Base-by-base conservation (phyloP, 2,888 invertebrate genomes). In the Leucophora obtusa region DNA sequence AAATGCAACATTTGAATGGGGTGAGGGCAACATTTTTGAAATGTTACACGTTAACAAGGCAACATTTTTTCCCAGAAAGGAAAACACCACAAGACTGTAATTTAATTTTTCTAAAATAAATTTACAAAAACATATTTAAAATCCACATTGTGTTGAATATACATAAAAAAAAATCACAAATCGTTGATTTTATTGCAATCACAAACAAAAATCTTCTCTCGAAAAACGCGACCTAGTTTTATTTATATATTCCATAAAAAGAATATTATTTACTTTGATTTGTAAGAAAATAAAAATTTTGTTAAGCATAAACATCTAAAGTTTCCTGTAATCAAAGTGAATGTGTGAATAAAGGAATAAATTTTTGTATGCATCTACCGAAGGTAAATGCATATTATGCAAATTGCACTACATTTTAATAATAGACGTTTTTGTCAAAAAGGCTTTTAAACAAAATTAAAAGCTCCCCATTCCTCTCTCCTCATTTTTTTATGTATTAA, bases 351-450 rank as follows among this genome's bases (percentile, higher is more conserved):
- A 28, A 33, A 65, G n/a, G 18, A 54, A 21, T 38, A 28, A 33
- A 65, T 58, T 50, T 17, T 43, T 47, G 14, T 33, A 6, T 33
- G 7, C 24, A 51, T 21, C 33, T 60, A 24, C 68, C 54, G 47
- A 59, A 54, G 62, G 43, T 38, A 38, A 38, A 38, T 28, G 28
- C 68, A 43, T 56, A 69, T 56, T 75, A 62, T 75, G 75, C 50
- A 56, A 28, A 69, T 69, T 75, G 77, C 59, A 77, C 71, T 68
- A 56, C 60, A 54, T 68, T 35, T 71, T 54, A 43, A 70, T 65
- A 77, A 77, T 71, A 71, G 65, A 65, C 21, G 21, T 59, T 65
- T 33, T 51, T 60, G 51, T 59, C 35, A 38, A 21, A 54, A 66
- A 56, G 60, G 47, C 53, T 66, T 58, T 66, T 47, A 35, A 17